Base-by-base conservation (phyloP, 2,888 invertebrate species). In the Drosophila diplacantha region DNA sequence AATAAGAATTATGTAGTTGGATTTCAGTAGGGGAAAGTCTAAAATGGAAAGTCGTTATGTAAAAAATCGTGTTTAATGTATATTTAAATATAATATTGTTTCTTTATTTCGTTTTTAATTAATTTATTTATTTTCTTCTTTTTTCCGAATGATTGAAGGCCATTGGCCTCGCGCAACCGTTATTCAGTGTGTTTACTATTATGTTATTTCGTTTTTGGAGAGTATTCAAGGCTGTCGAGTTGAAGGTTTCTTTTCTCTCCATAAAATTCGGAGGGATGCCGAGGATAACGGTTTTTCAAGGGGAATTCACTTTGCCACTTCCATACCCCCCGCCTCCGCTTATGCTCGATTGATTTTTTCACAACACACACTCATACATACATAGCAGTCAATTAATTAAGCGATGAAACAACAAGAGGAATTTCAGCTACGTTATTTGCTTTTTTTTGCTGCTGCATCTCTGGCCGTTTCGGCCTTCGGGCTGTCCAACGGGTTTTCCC, bases 321-420 rank as follows among this genome's bases (percentile, higher is more conserved):
- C 34, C 16, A n/a, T 26, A 20, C 8, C 18, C 54, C 20, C n/a
- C 26, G 14, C 29, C 29, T 3, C 20, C 12, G 8, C 12, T 16
- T 6, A 16, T 31, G 22, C 22, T 32, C 16, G 37, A 61, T 61
- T 62, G 61, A 61, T 62, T 61, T 61, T 61, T 62, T 41, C n/a
- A 18, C 22, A 62, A 62, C 35, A 49, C 49, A 11, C 32, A 26
- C 41, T 41, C 39, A 26, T 5, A 3, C n/a, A 41, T n/a, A n/a
- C n/a, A 20, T 5, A 31, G 29, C 37, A 43, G 61, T 60, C 60
- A 58, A 58, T 59, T 59, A 58, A 58, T 58, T 57, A 44, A 44
- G 35, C 41, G 31, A 31, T 51, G 38, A 38, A 47, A 34, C 18
- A 46, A 39, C 26, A 37, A 37, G 39, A 31, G 14, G 31, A 46